Evolutionary conservation across 1,140 invertebrate species (phyloP), one percentile per base, ranked within the genome.

Genomic region (Caenorhabditis inopinata): DNA sequence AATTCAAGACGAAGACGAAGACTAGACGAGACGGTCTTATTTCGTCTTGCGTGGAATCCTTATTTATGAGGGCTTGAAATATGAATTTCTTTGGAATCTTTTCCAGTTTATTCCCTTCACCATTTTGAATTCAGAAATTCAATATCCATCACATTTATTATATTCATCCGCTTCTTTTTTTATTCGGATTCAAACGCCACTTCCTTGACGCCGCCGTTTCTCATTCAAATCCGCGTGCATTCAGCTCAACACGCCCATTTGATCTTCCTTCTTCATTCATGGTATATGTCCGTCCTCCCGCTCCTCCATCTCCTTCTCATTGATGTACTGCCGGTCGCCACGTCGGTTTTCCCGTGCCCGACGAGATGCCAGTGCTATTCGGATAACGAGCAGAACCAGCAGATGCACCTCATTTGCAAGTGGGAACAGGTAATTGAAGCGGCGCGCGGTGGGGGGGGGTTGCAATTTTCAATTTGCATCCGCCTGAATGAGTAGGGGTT

Each of bases 371-470:
- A 83, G 29, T 83, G 83, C 75, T 83, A 82, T 46, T 29, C 51
- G 46, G 82, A 83, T 45, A 48, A 46, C 21, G 68, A 74, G 16
- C 76, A 51, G 42, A 46, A 62, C 16, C 46, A 42, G 47, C 58
- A 49, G 29, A 62, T 83, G 23, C 83, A 83, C 74, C 51, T 83
- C 29, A 81, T 76, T 35, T 83, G 83, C 79, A 81, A 82, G 74
- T 83, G 83, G 83, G 80, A 81, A 35, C 82, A 82, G 83, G 83
- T 82, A 27, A 76, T 51, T 77, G 27, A 21, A 51, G 11, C 4
- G 7, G 9, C 23, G 29, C 3, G 47, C 6, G 29, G n/a, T 18
- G 14, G 18, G 4, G 23, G 25, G n/a, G 21, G 75, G n/a, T 16
- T 38, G 62, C 32, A 45, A 73, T 73, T 42, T 38, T 73, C 62